phyloP scores from a whole-genome alignment of 2,888 invertebrate genomes.

The Polyploca ridens region DNA sequence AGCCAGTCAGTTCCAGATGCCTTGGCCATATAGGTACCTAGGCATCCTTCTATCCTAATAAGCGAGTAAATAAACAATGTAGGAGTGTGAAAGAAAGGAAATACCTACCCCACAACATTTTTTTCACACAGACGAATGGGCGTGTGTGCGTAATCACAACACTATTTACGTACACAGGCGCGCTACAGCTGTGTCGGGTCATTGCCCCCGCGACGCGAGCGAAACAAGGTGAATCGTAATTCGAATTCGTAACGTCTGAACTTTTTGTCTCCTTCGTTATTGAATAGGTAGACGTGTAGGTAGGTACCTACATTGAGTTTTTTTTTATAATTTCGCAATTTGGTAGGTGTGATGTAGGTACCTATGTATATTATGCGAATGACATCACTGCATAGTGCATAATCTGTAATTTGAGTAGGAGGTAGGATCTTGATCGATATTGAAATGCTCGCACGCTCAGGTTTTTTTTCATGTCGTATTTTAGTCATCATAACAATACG shows the following conservation, averaged over 20 bases:
- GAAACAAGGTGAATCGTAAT: conserved; percentile 78
- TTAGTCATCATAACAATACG: not conserved
- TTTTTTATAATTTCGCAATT: conserved; percentile 38
- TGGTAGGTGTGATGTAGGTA: conserved; percentile 14
- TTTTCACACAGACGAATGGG: conserved; percentile 14
- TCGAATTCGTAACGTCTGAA: conserved; percentile 32
- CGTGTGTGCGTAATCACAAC: conserved; percentile 40
- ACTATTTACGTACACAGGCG: conserved; percentile 61
- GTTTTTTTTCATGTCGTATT: not conserved
- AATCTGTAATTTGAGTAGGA: not conserved
- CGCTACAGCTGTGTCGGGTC: conserved; percentile 76
- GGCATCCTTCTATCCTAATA: not conserved
- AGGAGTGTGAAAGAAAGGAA: conserved; percentile 7
- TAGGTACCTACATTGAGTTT: conserved; percentile 26
- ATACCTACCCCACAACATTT: conserved; percentile 18
- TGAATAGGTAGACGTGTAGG: conserved; percentile 49
- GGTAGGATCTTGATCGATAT: conserved; percentile 3
- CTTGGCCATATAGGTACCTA: not conserved
- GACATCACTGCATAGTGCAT: conserved; percentile 20
- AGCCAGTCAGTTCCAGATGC: too few species aligned
- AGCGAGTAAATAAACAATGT: not conserved
- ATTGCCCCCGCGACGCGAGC: conserved; percentile 65
- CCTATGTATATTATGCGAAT: conserved; percentile 15
- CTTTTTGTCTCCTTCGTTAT: conserved; percentile 61
- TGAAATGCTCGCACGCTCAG: not conserved